Conservation (phyloP, 2,113 vertebrate genomes). For the Ophthalmolycus amberensis region DNA sequence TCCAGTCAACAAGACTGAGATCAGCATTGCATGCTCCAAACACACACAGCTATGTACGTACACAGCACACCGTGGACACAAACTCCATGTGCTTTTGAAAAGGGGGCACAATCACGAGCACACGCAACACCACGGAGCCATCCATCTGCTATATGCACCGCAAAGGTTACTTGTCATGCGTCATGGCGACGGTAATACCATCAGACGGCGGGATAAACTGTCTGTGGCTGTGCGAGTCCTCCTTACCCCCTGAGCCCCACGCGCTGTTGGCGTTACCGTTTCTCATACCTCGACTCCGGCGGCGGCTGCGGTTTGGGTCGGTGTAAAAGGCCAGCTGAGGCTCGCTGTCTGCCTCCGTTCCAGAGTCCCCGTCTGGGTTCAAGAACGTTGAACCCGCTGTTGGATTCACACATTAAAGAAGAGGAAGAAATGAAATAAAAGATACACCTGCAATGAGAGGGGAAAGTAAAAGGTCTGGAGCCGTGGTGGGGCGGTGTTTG, state of each 20-base stretch:
- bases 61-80: conserved; percentile 21
- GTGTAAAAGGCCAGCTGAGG: conserved; percentile 99
- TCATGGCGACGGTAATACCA: conserved; percentile 55
- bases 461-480: conserved; percentile 16
- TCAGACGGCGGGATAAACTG: conserved; percentile 59
- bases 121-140: conserved; percentile 50
- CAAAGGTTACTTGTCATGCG: conserved; percentile 72
- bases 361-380: conserved; percentile 97
- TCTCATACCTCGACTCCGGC: conserved; percentile 93
- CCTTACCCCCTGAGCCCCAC: conserved; percentile 88
- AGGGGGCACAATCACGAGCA: conserved; percentile 33
- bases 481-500: conserved; percentile 7
- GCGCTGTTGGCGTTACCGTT: conserved; percentile 86
- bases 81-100: neutral
- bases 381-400: conserved; percentile 95
- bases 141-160: conserved; percentile 54
- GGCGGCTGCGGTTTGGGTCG: conserved; percentile 93
- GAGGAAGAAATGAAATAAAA: conserved; percentile 43
- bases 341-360: conserved; percentile 96
- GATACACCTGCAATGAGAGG: conserved; percentile 52
- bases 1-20: conserved; percentile 66
- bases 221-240: conserved; percentile 73
- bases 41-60: conserved; percentile 31
- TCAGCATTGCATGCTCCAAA: conserved; percentile 67
- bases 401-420: conserved; percentile 74